Conservation (phyloP, 2,113 vertebrate genomes). For the Megaceryle torquata region DNA sequence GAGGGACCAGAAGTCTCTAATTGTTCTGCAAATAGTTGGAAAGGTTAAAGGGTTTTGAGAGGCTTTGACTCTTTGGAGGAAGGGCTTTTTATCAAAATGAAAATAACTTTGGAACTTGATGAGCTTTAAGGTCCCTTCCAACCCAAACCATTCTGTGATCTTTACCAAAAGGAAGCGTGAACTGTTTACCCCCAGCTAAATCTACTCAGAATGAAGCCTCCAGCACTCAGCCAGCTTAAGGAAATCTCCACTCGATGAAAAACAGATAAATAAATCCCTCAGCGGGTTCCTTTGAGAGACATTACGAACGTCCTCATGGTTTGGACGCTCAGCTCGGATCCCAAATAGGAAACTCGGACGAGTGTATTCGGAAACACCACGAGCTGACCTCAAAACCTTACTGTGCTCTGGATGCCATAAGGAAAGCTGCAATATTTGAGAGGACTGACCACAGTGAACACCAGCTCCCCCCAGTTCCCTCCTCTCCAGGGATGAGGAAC, state of each 20-base stretch:
- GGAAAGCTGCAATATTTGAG: background rate
- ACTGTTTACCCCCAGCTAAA: background rate
- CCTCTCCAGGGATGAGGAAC: background rate
- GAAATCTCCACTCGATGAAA: background rate
- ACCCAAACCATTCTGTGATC: background rate
- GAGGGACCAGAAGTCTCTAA: background rate
- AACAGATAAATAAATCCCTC: background rate
- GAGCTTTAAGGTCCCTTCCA: too few species aligned
- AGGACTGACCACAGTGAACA: too few species aligned
- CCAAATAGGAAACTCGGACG: background rate
- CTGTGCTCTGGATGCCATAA: background rate
- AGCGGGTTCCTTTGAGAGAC: background rate
- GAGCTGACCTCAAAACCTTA: background rate
- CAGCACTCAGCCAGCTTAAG: background rate
- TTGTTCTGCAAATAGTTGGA: background rate
- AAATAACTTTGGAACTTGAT: too few species aligned
- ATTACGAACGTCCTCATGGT: rapidly evolving
- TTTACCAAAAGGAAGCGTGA: background rate
- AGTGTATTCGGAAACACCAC: rapidly evolving
- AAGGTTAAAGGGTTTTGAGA: background rate
- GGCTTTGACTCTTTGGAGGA: background rate
- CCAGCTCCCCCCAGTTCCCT: rapidly evolving
- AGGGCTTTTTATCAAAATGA: background rate
- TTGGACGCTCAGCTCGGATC: background rate
- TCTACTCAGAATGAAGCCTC: background rate